Percentiles rank a stretch among this genome's conserved stretches.
These are phyloP conservation scores for Propithecus coquereli DNA, from an alignment of 2,113 vertebrate species.

Conservation along the genomic window DNA sequence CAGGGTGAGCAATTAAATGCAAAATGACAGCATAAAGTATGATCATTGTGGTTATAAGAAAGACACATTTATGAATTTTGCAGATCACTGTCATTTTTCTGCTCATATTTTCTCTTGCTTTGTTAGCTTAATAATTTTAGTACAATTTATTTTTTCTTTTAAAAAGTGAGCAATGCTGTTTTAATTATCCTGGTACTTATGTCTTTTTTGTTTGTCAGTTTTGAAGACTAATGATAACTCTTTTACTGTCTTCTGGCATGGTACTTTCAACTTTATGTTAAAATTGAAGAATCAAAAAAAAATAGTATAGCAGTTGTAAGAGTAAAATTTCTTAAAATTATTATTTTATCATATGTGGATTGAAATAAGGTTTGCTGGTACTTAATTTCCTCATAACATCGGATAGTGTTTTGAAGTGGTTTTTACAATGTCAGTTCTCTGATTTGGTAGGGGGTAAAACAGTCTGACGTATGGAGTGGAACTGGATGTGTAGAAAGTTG, in stretches of 20 bases:
- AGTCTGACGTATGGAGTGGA: conserved; percentile 57
- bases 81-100: conserved; percentile 93
- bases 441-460: conserved; percentile 63
- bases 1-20: conserved; percentile 89
- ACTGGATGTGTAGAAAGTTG: conserved; percentile 16
- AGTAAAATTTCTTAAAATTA: conserved; percentile 75
- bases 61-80: conserved; percentile 95
- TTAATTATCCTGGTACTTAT: conserved; percentile 85
- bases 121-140: conserved; percentile 89
- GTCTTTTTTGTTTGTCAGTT: conserved; percentile 84
- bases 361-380: conserved; percentile 59
- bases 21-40: conserved; percentile 91
- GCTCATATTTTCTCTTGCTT: conserved; percentile 88
- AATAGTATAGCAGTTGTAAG: conserved; percentile 70
- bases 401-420: conserved; percentile 70
- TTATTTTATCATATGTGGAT: conserved; percentile 65
- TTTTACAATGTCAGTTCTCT: conserved; percentile 56
- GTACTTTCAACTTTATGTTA: conserved; percentile 80
- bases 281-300: conserved; percentile 71
- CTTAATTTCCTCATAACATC: conserved; percentile 65
- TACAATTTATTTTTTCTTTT: conserved; percentile 85
- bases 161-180: conserved; percentile 84
- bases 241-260: conserved; percentile 79
- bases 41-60: conserved; percentile 93
- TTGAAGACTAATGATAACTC: conserved; percentile 82